Percentiles rank a stretch among this genome's conserved stretches.
Conservation (phyloP, 2,888 invertebrate species). For the Merodon equestris region DNA sequence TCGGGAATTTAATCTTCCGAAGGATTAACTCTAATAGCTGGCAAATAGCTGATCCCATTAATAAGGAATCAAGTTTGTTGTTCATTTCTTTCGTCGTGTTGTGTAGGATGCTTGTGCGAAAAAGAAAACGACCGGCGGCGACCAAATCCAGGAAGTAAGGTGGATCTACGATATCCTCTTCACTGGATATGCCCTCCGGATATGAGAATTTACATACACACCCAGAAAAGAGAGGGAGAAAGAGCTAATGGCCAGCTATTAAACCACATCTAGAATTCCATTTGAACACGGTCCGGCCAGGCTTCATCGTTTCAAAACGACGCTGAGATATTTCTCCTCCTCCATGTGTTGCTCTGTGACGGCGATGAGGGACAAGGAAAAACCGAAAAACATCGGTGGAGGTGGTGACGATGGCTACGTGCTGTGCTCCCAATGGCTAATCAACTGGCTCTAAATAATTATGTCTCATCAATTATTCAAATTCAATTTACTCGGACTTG, state of each 20-base stretch:
- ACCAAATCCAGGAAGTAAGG: conserved; percentile 57
- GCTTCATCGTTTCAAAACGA: conserved; percentile 2
- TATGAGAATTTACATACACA: conserved; percentile 67
- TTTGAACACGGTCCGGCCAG: conserved; percentile 52
- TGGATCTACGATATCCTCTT: conserved; percentile 59
- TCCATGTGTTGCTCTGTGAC: no score
- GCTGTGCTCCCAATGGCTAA: conserved; percentile 64
- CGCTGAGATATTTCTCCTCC: conserved; percentile 61
- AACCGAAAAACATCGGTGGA: conserved; percentile 15
- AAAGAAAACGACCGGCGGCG: conserved; percentile 21
- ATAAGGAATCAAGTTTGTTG: conserved; percentile 69
- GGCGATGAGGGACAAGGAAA: conserved; percentile 12
- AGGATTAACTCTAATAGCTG: conserved; percentile 70
- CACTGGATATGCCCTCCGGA: conserved; percentile 63
- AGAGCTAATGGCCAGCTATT: conserved; percentile 70
- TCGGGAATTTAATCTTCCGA: conserved; percentile 66
- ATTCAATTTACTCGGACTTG: conserved; percentile 70
- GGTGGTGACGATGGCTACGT: conserved; percentile 28
- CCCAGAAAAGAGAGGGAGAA: conserved; percentile 14
- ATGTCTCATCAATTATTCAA: conserved; percentile 71
- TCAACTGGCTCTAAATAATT: conserved; percentile 71
- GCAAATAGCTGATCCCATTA: conserved; percentile 70
- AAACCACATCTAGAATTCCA: conserved; percentile 71
- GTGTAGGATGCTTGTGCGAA: neutral
- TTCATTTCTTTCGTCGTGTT: conserved; percentile 52